Percentiles rank a stretch among this genome's conserved stretches.
These are phyloP conservation scores for Rhamphomyia laevipes DNA, from an alignment of 2,888 invertebrate species.

Conservation along the genomic window DNA sequence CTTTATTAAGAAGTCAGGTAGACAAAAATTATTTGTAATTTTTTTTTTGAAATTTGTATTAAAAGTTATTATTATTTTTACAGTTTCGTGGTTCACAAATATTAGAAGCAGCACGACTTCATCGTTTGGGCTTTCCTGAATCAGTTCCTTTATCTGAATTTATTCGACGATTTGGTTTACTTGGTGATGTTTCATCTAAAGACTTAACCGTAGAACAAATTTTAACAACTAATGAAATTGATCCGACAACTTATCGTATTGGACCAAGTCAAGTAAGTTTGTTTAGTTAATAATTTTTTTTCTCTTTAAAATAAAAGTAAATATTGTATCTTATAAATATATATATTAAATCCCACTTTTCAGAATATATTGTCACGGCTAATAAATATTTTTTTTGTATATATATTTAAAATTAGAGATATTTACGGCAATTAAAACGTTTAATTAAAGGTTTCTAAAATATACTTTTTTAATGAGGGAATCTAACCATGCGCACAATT, in stretches of 20 bases:
- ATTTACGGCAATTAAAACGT: too few relatives aligned
- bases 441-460: too few relatives aligned
- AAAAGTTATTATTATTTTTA: constrained; percentile 13
- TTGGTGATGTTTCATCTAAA: constrained; percentile 34
- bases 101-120: constrained; percentile 74
- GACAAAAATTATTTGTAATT: constrained; percentile 6
- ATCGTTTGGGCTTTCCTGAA: constrained; percentile 90
- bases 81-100: constrained; percentile 84
- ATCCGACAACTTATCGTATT: constrained; percentile 73
- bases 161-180: constrained; percentile 63
- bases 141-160: constrained; percentile 83
- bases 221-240: constrained; percentile 69
- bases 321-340: too few relatives aligned
- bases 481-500: too few relatives aligned
- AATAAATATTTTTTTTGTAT: too few relatives aligned
- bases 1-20: constrained; percentile 77
- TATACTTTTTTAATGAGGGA: too few relatives aligned
- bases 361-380: too few relatives aligned
- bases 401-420: too few relatives aligned
- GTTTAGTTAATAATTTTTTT: neutral
- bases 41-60: too few relatives aligned
- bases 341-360: too few relatives aligned
- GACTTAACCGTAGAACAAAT: constrained; percentile 65
- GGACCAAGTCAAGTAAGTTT: constrained; percentile 81
- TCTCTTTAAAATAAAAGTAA: neutral